These are phyloP conservation scores for Caenorhabditis brenneri DNA, from an alignment of 1,140 invertebrate species.

Conservation along the genomic window DNA sequence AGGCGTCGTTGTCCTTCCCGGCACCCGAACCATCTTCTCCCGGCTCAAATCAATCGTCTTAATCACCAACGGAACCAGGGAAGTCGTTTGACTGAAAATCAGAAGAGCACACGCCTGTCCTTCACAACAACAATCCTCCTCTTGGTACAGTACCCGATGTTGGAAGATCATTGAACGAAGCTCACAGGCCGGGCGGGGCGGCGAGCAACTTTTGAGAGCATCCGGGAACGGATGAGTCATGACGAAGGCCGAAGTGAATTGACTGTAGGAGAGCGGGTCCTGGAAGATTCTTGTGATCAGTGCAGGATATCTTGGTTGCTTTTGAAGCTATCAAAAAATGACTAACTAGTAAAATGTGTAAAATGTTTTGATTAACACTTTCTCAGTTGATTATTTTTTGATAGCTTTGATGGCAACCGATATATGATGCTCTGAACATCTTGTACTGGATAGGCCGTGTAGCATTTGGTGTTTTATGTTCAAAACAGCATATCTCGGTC, in stretches of 20 bases:
- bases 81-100: not conserved
- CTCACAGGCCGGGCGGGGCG: not conserved
- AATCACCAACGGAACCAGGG: not conserved
- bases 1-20: not conserved
- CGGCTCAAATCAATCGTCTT: not conserved
- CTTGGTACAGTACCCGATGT: not conserved
- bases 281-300: not conserved
- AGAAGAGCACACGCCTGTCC: not conserved
- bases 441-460: too few relatives aligned
- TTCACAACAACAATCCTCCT: constrained; percentile 11
- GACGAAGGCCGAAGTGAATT: not conserved
- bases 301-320: too few relatives aligned
- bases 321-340: too few relatives aligned
- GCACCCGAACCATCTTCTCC: not conserved
- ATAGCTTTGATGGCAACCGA: too few relatives aligned
- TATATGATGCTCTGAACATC: too few relatives aligned
- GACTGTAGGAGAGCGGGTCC: not conserved
- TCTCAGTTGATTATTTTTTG: too few relatives aligned
- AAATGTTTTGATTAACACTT: too few relatives aligned
- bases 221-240: not conserved
- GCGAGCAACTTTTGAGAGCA: too few relatives aligned
- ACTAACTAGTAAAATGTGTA: too few relatives aligned
- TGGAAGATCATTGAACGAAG: not conserved
- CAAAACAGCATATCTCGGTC: too few relatives aligned
- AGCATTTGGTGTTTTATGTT: too few relatives aligned